phyloP scores from a whole-genome alignment of 2,888 invertebrate genomes.

The Lamellibrachia columna region DNA sequence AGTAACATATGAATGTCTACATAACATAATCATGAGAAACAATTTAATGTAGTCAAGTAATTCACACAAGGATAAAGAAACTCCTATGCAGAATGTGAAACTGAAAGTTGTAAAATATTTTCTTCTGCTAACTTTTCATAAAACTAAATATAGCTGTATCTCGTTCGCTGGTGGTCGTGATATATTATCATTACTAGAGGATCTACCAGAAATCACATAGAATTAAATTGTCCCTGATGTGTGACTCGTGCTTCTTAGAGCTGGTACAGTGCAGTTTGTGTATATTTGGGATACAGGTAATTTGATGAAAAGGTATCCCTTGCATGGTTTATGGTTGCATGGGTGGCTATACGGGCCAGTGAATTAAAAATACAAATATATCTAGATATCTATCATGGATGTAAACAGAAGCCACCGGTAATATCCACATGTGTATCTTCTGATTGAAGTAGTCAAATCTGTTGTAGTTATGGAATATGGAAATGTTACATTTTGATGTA shows the following conservation, averaged over 20 bases:
- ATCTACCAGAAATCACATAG: too few relatives aligned
- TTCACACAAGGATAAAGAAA: not conserved
- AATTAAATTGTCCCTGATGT: too few relatives aligned
- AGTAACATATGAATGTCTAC: not conserved
- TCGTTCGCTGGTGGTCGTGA: not conserved
- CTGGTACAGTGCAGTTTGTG: too few relatives aligned
- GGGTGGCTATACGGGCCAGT: too few relatives aligned
- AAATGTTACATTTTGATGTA: conserved; percentile 4
- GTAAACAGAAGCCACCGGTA: not conserved
- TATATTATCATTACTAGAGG: too few relatives aligned
- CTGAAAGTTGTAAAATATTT: not conserved
- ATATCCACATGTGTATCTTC: not conserved
- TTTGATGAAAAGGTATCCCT: too few relatives aligned
- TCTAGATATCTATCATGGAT: not conserved
- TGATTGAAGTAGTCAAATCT: not conserved
- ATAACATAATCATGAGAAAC: conserved; percentile 6
- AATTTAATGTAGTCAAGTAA: not conserved
- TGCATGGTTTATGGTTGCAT: too few relatives aligned
- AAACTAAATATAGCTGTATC: not conserved
- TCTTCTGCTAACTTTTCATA: not conserved
- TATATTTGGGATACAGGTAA: too few relatives aligned
- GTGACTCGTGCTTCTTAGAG: too few relatives aligned
- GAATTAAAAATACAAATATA: not conserved
- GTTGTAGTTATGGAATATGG: not conserved
- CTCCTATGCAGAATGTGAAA: not conserved